Evolutionary conservation across 2,113 vertebrate species (phyloP), one percentile per base, ranked within the genome.

Genomic region (Saccopteryx leptura): DNA sequence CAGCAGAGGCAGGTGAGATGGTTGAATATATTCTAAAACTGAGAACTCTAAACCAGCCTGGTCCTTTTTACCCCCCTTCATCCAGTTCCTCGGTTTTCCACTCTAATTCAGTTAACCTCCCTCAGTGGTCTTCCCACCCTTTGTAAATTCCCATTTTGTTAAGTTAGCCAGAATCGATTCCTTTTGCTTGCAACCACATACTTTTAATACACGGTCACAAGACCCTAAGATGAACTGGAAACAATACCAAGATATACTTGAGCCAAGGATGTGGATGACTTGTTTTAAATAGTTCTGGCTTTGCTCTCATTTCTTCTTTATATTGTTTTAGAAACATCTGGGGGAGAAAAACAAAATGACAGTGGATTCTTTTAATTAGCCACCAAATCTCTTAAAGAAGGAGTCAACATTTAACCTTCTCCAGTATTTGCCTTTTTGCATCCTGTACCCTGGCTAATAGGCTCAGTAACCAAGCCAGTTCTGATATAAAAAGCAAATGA

Each of bases 251-350:
- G 15, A 23, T 72, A 56, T 85, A 78, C 90, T 14, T 72, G 33
- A 33, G 61, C 46, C 58, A 81, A 1, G 9, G 19, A 61, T 26
- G 4, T 24, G 33, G 26, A 68, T 54, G 13, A 68, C 13, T 80
- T 69, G 2, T 61, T 93, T 89, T 75, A 91, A 81, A 81, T 60
- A 80, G 5, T 33, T 94, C 58, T 48, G 26, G 26, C 7, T 81
- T 92, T 92, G 28, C 56, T 68, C 3, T 69, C 46, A 54, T 95
- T 88, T 92, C 28, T 75, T 56, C 18, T n/a, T 86, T 79, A 66
- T 54, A 56, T 65, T 96, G 31, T 84, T 96, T 95, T 93, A 86
- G 71, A 94, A 80, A 54, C 24, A 87, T 54, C 74, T 68, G n/a
- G 9, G 15, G 5, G 7, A 60, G 79, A 69, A 33, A 82, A 68